These are phyloP conservation scores for Oreocharis arfaki DNA, from an alignment of 2,113 vertebrate species.

Conservation along the genomic window DNA sequence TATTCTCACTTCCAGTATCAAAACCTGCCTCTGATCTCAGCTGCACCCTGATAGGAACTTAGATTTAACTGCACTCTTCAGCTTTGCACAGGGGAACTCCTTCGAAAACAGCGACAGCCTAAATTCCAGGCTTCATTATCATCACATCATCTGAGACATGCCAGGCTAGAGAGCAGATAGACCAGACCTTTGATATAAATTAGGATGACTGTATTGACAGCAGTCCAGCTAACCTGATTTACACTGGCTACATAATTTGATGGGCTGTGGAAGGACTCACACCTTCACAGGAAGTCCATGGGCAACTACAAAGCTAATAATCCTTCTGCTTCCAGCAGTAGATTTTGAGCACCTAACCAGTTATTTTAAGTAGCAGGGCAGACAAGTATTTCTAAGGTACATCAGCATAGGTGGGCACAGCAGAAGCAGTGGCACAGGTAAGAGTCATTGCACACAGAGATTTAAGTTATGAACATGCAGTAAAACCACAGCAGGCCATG, in stretches of 20 bases:
- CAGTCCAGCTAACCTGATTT: background rate
- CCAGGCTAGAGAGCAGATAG: background rate
- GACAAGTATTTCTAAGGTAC: background rate
- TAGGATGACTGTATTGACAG: background rate
- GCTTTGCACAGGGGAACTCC: background rate
- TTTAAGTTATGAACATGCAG: background rate
- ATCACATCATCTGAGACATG: background rate
- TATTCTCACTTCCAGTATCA: background rate
- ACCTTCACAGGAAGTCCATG: background rate
- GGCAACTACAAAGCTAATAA: background rate
- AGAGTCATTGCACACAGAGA: background rate
- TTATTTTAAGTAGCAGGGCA: background rate
- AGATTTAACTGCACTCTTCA: background rate
- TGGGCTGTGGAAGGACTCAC: background rate
- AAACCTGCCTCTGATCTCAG: background rate
- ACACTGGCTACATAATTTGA: background rate
- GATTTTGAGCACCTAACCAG: background rate
- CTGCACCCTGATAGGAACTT: background rate
- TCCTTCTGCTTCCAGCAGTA: background rate
- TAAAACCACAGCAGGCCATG: accelerated
- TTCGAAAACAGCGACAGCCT: background rate
- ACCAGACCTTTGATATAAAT: background rate
- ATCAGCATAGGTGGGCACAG: background rate
- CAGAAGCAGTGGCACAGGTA: background rate
- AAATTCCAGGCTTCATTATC: background rate